A percentile compares a stretch with the other conserved stretches of the same genome.
These are phyloP conservation scores for Drosophila niveifrons DNA, from an alignment of 2,888 invertebrate genomes.

Conservation along the genomic window DNA sequence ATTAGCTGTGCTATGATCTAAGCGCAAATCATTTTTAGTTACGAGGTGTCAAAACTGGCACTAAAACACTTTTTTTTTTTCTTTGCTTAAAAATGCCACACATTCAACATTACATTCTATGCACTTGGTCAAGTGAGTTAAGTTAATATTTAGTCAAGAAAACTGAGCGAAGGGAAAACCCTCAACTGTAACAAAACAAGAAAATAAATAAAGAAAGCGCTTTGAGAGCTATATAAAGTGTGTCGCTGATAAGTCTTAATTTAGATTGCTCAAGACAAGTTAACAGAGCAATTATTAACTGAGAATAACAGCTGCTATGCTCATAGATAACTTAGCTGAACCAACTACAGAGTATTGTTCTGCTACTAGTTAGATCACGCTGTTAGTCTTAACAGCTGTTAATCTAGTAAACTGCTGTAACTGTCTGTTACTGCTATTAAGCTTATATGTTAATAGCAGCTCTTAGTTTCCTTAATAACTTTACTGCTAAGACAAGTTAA, in stretches of 20 bases:
- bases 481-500: too few species aligned
- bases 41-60: conserved; percentile 39
- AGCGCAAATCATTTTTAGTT: conserved; percentile 42
- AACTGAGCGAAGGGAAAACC: background rate
- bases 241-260: background rate
- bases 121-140: background rate
- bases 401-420: too few species aligned
- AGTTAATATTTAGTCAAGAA: background rate
- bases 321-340: too few species aligned
- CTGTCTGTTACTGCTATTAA: too few species aligned
- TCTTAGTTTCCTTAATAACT: too few species aligned
- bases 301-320: too few species aligned
- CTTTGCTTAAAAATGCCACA: background rate
- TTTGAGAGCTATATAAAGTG: background rate
- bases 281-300: too few species aligned
- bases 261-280: too few species aligned
- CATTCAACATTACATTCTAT: background rate
- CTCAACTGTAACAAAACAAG: background rate
- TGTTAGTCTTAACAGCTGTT: too few species aligned
- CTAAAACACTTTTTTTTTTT: background rate
- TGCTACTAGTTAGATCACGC: too few species aligned
- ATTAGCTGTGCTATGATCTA: conserved; percentile 36
- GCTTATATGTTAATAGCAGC: too few species aligned
- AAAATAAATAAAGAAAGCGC: background rate
- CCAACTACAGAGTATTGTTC: too few species aligned